phyloP scores from a whole-genome alignment of 2,797 vertebrate genomes.

The Silurus aristotelis region DNA sequence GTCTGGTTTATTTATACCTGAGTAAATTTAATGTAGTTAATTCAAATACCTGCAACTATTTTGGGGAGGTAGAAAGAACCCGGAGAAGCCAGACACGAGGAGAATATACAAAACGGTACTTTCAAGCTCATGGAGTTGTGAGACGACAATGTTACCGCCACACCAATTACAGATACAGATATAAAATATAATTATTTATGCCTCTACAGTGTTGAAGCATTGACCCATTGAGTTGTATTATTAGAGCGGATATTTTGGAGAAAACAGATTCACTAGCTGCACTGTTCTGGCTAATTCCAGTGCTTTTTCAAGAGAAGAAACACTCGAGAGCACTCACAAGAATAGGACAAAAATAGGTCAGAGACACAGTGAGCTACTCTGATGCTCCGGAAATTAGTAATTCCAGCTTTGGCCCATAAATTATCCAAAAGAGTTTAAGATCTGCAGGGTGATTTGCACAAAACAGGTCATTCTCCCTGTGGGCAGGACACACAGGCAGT shows the following conservation, averaged over 20 bases:
- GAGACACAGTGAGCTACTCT: conserved; percentile 28
- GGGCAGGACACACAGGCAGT: conserved; percentile 12
- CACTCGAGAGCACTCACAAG: not conserved
- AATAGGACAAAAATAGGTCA: conserved; percentile 38
- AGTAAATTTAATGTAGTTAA: not conserved
- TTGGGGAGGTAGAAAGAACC: not conserved
- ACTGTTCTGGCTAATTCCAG: not conserved
- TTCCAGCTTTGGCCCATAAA: conserved; percentile 27
- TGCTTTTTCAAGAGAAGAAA: not conserved
- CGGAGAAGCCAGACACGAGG: not conserved
- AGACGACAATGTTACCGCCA: not conserved
- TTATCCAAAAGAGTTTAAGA: conserved; percentile 37
- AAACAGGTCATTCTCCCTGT: conserved; percentile 19
- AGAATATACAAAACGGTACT: not conserved
- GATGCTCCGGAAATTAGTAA: conserved; percentile 28
- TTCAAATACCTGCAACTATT: not conserved
- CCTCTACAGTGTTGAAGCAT: not conserved
- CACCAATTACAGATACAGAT: not conserved
- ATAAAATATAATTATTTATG: not conserved
- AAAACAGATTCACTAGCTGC: not conserved
- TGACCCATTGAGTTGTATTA: not conserved
- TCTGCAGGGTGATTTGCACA: conserved; percentile 15
- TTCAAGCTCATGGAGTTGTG: not conserved
- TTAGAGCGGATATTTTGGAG: not conserved
- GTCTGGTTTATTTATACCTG: not conserved